phyloP scores from a whole-genome alignment of 1,140 invertebrate genomes.

The Tribolium castaneum region DNA sequence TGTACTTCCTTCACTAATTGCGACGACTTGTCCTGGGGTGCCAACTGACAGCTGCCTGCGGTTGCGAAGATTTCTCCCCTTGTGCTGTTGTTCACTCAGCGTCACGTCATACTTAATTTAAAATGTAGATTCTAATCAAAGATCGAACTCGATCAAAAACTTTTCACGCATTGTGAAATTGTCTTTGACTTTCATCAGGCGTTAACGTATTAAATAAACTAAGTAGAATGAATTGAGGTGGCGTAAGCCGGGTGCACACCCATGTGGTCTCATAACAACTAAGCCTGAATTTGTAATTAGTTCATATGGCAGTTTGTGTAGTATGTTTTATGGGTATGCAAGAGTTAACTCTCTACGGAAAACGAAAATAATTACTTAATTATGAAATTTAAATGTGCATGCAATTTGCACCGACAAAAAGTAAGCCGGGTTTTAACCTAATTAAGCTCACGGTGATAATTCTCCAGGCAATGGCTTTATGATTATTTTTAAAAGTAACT shows the following conservation, averaged over 20 bases:
- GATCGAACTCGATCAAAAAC: slow-evolving; percentile 8
- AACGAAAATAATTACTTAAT: slow-evolving; percentile 28
- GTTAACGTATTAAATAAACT: background rate
- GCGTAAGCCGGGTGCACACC: slow-evolving; percentile 1
- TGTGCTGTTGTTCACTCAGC: slow-evolving; percentile 31
- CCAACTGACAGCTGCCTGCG: slow-evolving; percentile 44
- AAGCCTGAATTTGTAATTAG: slow-evolving; percentile 21
- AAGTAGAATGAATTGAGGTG: slow-evolving; percentile 4
- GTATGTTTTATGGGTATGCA: slow-evolving; percentile 9
- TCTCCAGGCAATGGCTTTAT: background rate
- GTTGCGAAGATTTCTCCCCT: slow-evolving; percentile 33
- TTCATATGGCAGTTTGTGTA: slow-evolving; percentile 16
- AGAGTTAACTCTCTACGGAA: background rate
- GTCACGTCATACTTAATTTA: slow-evolving; percentile 29
- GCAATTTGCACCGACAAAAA: background rate
- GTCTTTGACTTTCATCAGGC: background rate
- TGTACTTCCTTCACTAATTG: slow-evolving; percentile 43
- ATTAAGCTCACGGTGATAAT: background rate
- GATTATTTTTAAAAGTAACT: background rate
- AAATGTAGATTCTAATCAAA: slow-evolving; percentile 13
- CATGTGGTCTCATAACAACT: slow-evolving; percentile 23
- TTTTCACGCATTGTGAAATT: background rate
- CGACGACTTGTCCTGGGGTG: slow-evolving; percentile 37
- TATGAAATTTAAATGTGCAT: slow-evolving; percentile 30
- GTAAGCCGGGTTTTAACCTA: background rate